Base-by-base conservation (phyloP, 2,113 vertebrate species). In the Amblyopsis rosae region DNA sequence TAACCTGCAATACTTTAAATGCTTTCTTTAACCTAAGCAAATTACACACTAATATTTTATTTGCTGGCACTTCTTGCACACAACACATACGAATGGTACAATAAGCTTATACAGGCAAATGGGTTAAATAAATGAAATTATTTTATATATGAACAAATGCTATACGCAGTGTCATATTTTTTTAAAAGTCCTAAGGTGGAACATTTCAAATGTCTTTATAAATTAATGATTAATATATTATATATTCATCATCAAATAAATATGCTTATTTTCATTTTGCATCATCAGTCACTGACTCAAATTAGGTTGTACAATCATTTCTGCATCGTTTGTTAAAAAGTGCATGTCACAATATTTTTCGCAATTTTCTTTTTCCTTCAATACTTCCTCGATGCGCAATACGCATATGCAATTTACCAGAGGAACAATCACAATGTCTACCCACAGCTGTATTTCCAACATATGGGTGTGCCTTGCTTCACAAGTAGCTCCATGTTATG, bases 261-360 rank as follows among this genome's bases (percentile, higher is more conserved):
- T 75, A 84, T 72, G 49, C 80, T 67, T 75, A 69, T 87, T 82
- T 81, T 72, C 78, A 82, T 90, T 91, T 90, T 83, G 88, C 88
- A 89, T 89, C 80, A 79, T 89, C 85, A 87, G 81, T 91, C 59
- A 62, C 69, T 33, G 72, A 83, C 70, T 47, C 59, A 19, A 56
- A 50, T 81, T 69, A 55, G 63, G 80, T 77, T 76, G 62, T 90
- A 91, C 90, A 90, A 90, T 91, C 88, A 88, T 89, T 82, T 87
- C 79, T 85, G 79, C 82, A 70, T 70, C 48, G 50, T 41, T 70
- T 4, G 26, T 47, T 61, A 17, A 54, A 91, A 90, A 90, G 88
- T 89, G 88, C 88, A 73, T 82, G 83, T 87, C 82, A 81, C 76
- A 75, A 65, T 75, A 75, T 68, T 64, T 58, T 84, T 64, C 35